Evolutionary conservation across 1,140 invertebrate genomes (phyloP), one percentile per base, ranked within the genome.

Genomic region (Thaumetopoea pityocampa): DNA sequence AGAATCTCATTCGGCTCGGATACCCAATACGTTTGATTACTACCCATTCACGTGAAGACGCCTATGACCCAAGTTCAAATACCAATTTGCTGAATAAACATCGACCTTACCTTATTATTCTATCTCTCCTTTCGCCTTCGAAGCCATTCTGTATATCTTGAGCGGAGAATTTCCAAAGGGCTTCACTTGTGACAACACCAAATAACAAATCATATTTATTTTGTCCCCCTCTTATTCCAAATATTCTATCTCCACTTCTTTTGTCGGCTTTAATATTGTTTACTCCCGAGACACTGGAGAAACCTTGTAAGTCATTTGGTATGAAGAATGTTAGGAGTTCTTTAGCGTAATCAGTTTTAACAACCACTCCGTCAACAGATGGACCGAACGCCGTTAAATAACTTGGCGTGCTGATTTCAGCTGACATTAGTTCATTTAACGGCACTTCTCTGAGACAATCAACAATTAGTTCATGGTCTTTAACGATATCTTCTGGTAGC

Each of bases 61-160:
- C 40, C 42, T 32, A 18, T 40, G 28, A 34, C 33, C 36, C 11
- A 24, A 40, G 47, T 37, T 44, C 47, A 45, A 58, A 58, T 43
- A 56, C 38, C 52, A 65, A 64, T 64, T 68, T 62, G 42, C 48
- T 60, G 46, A 66, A 60, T 60, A 67, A 57, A 69, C 60, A 65
- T 61, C 24, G 24, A 51, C 50, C 58, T 66, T 28, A 85, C 82
- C 85, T 90, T 52, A 98, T 90, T 62, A 98, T 96, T 73, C 94
- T 91, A 74, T 97, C 94, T 47, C 97, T 89, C 42, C 94, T 87
- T 45, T 94, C 92, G 30, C 93, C 92, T 61, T 96, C 94, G 66
- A 99, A 96, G n/a, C 98, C 98, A 46, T 89, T 89, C 58, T 92
- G 89, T 23, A 98, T 90, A 62, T 98, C 96, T 41, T 89, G 90